These are phyloP conservation scores for Dendrolimus kikuchii DNA, from an alignment of 1,140 invertebrate species.

Conservation along the genomic window DNA sequence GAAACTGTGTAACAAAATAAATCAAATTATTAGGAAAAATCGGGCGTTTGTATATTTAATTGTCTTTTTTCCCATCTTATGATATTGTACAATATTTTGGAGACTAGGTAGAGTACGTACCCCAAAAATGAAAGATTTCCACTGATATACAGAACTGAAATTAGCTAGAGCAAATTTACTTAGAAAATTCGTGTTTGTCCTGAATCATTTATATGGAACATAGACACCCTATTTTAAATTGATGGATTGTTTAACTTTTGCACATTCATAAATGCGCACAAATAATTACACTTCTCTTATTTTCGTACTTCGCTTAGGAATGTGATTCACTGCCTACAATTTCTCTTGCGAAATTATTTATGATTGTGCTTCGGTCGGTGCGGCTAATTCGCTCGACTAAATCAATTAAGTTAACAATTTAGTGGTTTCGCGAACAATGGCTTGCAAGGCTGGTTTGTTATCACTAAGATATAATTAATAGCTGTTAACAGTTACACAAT, in stretches of 20 bases:
- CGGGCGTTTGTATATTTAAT: too few species aligned
- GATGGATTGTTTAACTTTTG: slow-evolving; percentile 2
- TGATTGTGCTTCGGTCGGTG: too few species aligned
- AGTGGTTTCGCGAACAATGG: slow-evolving; percentile 15
- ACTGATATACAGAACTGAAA: too few species aligned
- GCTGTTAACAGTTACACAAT: slow-evolving; percentile 11
- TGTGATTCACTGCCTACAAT: too few species aligned
- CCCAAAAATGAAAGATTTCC: too few species aligned
- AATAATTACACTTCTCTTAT: slow-evolving; percentile 2
- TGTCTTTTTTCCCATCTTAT: too few species aligned
- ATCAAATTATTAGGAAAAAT: too few species aligned
- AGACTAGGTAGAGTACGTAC: too few species aligned
- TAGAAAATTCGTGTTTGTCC: not conserved
- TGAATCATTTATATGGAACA: not conserved
- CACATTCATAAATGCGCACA: not conserved
- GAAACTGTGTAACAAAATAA: too few species aligned
- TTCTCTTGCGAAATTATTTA: too few species aligned
- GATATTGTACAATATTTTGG: too few species aligned
- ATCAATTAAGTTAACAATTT: slow-evolving; percentile 14
- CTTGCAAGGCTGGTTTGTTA: slow-evolving; percentile 13
- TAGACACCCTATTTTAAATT: not conserved
- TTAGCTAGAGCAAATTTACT: too few species aligned
- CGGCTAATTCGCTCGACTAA: not conserved
- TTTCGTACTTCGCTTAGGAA: not conserved
- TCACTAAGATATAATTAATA: slow-evolving; percentile 23